Base-by-base conservation (phyloP, 2,797 vertebrate genomes). In the Oophaga sylvatica region DNA sequence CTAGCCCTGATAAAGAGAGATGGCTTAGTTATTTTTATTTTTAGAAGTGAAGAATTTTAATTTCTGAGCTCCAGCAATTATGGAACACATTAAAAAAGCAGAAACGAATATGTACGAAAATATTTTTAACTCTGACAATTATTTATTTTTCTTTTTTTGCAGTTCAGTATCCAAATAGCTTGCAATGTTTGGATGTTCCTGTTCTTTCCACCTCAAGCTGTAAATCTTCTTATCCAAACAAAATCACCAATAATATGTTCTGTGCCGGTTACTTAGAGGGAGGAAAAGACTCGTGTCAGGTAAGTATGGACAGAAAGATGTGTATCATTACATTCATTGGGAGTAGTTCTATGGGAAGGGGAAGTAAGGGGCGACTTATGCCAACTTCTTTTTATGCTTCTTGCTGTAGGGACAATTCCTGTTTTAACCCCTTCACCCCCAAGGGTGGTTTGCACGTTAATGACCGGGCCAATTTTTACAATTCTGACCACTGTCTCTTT, bases 211-310 rank as follows among this genome's bases (percentile, higher is more conserved):
- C 57, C 0, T 19, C 80, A 15, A 73, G 29, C 62, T 91, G 91
- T 59, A 80, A 53, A 3, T 9, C 57, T 9, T 48, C 84, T 31
- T 91, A 90, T 45, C 83, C 85, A 0, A 63, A 86, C 2, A 17
- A 41, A 16, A 89, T 90, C 76, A 88, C 90, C 9, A 2, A 4
- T 0, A 90, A n/a, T 53, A 91, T 91, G 91, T 90, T 91, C 79
- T 91, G 90, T 41, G 91, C 90, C 19, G 91, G 91, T 1, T 91
- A 84, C 60, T 0, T 76, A 8, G 87, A 90, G 31, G 91, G 91
- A 15, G 91, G 90, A 20, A 90, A 91, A 29, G 90, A 91, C 75
- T 87, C 91, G 1, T 91, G 91, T n/a, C 90, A 91, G 91, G 91
- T 71, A 75, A 76, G 70, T 81, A 85, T n/a, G 41, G 17, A 63